Base-by-base conservation (phyloP, 2,888 invertebrate genomes). In the Stenolophus ochropezus region DNA sequence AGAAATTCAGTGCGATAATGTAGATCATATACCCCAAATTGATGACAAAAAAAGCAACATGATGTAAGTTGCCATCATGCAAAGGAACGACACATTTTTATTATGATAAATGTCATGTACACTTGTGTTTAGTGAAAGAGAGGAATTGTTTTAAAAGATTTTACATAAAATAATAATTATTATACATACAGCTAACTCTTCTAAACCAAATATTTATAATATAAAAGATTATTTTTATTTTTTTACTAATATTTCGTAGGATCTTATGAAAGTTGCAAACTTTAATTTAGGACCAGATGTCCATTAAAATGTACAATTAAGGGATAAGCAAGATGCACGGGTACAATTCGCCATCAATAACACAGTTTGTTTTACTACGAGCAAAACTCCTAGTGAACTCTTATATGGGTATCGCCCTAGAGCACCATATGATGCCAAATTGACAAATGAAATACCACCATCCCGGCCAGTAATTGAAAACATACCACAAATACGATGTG, bases 1-100 rank as follows among this genome's bases (percentile, higher is more conserved):
- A 75, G 82, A 82, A 56, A 61, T 78, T 76, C 82, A 58, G 56
- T 53, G 56, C 23, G 80, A 82, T 75, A 51, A 49, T 27, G 20
- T 79, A 27, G 80, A 82, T 53, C 75, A 82, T 74, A 33, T 82
- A 53, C 82, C 82, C 14, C 25, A 74, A 53, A 42, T 75, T 82
- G 82, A 80, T 79, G 74, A 47, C 74, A 80, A 80, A 27, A 65
- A 82, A 82, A 73, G 78, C 78, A 71, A 82, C 78, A 16, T 25
- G 82, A 51, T 82, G 82, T 49, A 79, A 79, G 51, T 42, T 20
- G 16, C 18, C 49, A 20, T 58, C 47, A 56, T 79, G 78, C 74
- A 82, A 75, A 69, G 75, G 75, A 16, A 51, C 74, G 65, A 74
- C 75, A 58, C 82, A 75, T 75, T 53, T 80, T 75, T 78, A 56